Evolutionary conservation across 1,140 invertebrate species (phyloP), one percentile per base, ranked within the genome.

Genomic region (Anthonomus grandis): DNA sequence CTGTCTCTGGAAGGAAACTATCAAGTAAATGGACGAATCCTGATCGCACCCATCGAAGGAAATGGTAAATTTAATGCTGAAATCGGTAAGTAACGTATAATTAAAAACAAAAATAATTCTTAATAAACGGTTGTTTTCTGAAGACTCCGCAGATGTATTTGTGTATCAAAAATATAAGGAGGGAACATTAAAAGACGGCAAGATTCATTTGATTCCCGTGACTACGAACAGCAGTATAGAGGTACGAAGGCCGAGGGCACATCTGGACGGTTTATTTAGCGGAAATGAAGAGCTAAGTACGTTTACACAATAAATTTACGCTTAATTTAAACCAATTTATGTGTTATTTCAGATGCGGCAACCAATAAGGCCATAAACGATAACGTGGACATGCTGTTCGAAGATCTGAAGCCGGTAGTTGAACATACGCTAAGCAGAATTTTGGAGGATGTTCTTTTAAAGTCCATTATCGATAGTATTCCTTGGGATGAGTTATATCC

Each of bases 351-450:
- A 68, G 66, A 48, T 59, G 44, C 53, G 21, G 59, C 60, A 15
- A 66, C 64, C 2, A 68, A 68, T 38, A 59, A 57, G n/a, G 57
- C 65, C 2, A 66, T 68, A 23, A 68, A 61, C 44, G 63, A 66
- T 22, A 66, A 68, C 23, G 57, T 64, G 12, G 57, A 66, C 37
- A 61, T 61, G 21, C 31, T 68, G 21, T 63, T 68, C 37, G 54
- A 60, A 44, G 66, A 68, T 13, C 19, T 68, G n/a, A 63, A 62
- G 36, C 66, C 66, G 17, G 66, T 65, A 3, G 36, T 68, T 19
- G 64, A 68, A 27, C 27, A 62, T 21, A 50, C 64, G 3, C 54
- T 68, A 13, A 66, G 56, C 3, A 46, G 55, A 31, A 57, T 65
- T 41, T 18, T 66, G 46, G 63, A 66, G 36, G 50, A 65, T 44